phyloP scores from a whole-genome alignment of 2,113 vertebrate genomes.

The Ia io region DNA sequence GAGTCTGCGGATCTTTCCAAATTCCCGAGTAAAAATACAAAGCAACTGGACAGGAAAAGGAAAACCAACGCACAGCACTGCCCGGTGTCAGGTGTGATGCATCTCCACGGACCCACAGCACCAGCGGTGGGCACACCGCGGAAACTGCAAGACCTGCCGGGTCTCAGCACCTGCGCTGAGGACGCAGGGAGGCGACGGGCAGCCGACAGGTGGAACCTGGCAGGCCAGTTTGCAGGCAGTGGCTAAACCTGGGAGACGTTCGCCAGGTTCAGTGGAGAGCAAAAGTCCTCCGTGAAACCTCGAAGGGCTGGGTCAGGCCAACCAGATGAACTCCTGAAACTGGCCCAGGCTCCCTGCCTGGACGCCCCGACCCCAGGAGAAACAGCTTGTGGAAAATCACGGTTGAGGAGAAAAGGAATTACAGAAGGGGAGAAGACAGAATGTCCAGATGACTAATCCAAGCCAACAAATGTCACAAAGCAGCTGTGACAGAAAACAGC shows the following conservation, averaged over 20 bases:
- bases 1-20: background rate
- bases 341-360: background rate
- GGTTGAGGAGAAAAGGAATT: background rate
- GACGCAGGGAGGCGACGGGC: accelerated
- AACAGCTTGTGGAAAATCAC: background rate
- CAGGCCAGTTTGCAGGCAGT: accelerated
- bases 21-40: background rate
- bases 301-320: accelerated
- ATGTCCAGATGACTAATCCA: background rate
- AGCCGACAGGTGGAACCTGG: accelerated
- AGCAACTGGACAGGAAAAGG: background rate
- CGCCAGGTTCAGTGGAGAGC: too few species aligned
- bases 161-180: background rate
- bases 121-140: too few species aligned
- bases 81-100: background rate
- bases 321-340: background rate
- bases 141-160: too few species aligned
- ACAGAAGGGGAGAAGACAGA: background rate
- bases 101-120: background rate
- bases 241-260: background rate
- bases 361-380: background rate
- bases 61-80: background rate
- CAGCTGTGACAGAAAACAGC: background rate
- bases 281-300: background rate
- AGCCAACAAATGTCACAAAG: background rate